phyloP scores from a whole-genome alignment of 2,888 invertebrate species.

The Caenorhabditis drosophilae region DNA sequence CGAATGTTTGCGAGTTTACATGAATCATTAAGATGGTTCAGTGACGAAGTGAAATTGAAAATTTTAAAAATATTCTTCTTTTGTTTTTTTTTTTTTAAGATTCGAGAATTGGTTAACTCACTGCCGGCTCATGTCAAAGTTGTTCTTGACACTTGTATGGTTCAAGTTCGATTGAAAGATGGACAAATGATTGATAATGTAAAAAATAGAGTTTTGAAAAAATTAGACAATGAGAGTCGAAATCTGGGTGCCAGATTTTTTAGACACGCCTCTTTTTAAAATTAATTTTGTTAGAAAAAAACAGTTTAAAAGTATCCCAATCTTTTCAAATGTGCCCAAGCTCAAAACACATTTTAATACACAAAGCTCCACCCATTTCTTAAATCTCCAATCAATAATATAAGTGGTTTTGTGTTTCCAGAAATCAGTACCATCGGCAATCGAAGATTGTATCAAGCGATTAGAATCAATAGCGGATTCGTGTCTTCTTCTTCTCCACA shows the following conservation, averaged over 20 bases:
- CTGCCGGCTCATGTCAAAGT: slow-evolving; percentile 38
- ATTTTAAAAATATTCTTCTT: slow-evolving; percentile 81
- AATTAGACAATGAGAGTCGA: too few relatives aligned
- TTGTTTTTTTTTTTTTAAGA: slow-evolving; percentile 35
- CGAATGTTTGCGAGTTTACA: slow-evolving; percentile 86
- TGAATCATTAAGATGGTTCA: slow-evolving; percentile 80
- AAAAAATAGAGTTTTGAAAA: too few relatives aligned
- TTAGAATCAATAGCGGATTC: slow-evolving; percentile 83
- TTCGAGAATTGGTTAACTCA: slow-evolving; percentile 39
- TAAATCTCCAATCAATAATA: too few relatives aligned
- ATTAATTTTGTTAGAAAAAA: too few relatives aligned
- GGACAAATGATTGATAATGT: slow-evolving; percentile 54
- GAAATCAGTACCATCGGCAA: slow-evolving; percentile 52
- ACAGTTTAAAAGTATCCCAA: neutral
- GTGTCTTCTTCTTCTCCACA: slow-evolving; percentile 86
- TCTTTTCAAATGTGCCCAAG: slow-evolving; percentile 7
- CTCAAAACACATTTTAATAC: too few relatives aligned
- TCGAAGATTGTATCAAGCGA: slow-evolving; percentile 57
- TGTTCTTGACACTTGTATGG: slow-evolving; percentile 36
- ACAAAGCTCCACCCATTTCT: too few relatives aligned
- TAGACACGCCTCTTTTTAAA: slow-evolving; percentile 8
- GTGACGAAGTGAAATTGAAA: slow-evolving; percentile 32
- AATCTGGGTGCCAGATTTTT: slow-evolving; percentile 1
- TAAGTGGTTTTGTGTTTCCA: slow-evolving; percentile 13
- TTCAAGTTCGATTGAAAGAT: slow-evolving; percentile 51